A percentile compares a stretch with the other conserved stretches of the same genome.
Conservation (phyloP, 1,140 invertebrate species). For the Contarinia nasturtii region DNA sequence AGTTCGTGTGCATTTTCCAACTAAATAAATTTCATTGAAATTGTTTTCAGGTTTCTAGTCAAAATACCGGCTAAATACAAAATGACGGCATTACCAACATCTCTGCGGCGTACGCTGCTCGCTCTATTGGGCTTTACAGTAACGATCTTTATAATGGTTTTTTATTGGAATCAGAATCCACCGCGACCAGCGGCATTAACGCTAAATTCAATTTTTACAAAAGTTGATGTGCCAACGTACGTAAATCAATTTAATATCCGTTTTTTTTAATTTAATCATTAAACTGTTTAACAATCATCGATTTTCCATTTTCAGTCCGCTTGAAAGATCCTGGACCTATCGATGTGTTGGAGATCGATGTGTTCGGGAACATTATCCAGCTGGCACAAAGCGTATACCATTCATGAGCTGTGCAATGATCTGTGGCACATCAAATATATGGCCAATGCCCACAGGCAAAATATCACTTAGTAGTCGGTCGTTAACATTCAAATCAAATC, state of each 20-base stretch:
- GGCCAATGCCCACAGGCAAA: conserved; percentile 22
- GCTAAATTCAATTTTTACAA: conserved; percentile 6
- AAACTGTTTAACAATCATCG: neutral
- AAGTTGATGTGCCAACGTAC: neutral
- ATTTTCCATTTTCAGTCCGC: conserved; percentile 11
- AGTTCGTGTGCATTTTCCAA: neutral
- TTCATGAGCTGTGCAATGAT: conserved; percentile 23
- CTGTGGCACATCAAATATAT: conserved; percentile 20
- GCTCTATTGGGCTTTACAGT: conserved; percentile 15
- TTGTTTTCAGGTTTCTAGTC: neutral
- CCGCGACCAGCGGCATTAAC: conserved; percentile 15
- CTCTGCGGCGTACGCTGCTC: conserved; percentile 16
- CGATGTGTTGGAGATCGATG: conserved; percentile 20
- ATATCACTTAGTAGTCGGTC: conserved; percentile 15
- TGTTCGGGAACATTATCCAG: conserved; percentile 12
- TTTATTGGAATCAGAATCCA: conserved; percentile 21
- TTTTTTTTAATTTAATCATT: neutral
- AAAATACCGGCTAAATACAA: neutral
- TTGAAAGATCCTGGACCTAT: conserved; percentile 22
- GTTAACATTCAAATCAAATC: conserved; percentile 14
- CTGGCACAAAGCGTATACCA: conserved; percentile 14
- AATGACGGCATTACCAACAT: conserved; percentile 23
- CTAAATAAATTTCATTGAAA: neutral
- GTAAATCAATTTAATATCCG: neutral
- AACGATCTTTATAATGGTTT: conserved; percentile 16